Conservation (phyloP, 2,797 vertebrate genomes). For the Melopsittacus undulatus region DNA sequence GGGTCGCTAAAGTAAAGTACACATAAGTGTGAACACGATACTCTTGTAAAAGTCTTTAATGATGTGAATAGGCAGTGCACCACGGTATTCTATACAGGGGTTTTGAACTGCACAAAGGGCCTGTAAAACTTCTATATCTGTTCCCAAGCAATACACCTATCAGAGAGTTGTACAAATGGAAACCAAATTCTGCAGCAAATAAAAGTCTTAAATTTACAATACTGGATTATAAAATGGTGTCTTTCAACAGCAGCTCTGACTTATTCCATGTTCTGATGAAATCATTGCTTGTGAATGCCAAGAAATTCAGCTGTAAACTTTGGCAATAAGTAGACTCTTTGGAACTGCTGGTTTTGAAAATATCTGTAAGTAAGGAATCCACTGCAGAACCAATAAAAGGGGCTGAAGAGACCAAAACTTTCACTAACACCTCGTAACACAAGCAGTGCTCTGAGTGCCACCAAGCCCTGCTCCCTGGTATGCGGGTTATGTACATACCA, state of each 20-base stretch:
- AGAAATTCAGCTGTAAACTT: slow-evolving; percentile 72
- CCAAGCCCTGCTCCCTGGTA: slow-evolving; percentile 39
- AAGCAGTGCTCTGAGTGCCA: slow-evolving; percentile 36
- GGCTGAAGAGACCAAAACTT: slow-evolving; percentile 59
- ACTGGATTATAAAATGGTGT: slow-evolving; percentile 52
- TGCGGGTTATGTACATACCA: slow-evolving; percentile 44
- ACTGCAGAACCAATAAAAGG: slow-evolving; percentile 55
- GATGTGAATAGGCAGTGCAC: slow-evolving; percentile 34
- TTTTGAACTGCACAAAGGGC: slow-evolving; percentile 63
- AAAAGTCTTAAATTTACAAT: slow-evolving; percentile 59
- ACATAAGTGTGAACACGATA: slow-evolving; percentile 43
- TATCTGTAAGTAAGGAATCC: slow-evolving; percentile 68
- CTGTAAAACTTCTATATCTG: slow-evolving; percentile 52
- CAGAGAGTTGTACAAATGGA: slow-evolving; percentile 51
- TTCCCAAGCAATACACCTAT: slow-evolving; percentile 61
- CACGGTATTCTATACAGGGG: slow-evolving; percentile 22
- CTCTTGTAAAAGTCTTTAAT: slow-evolving; percentile 52
- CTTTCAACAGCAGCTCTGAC: slow-evolving; percentile 59
- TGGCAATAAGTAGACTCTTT: slow-evolving; percentile 63
- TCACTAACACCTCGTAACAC: slow-evolving; percentile 68
- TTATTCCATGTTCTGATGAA: slow-evolving; percentile 66
- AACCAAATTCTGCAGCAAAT: slow-evolving; percentile 55
- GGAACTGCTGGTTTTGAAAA: slow-evolving; percentile 61
- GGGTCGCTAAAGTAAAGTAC: not conserved
- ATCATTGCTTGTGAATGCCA: slow-evolving; percentile 57